A percentile compares a stretch with the other conserved stretches of the same genome.
phyloP scores from a whole-genome alignment of 2,888 invertebrate genomes.

The Polietes domitor region DNA sequence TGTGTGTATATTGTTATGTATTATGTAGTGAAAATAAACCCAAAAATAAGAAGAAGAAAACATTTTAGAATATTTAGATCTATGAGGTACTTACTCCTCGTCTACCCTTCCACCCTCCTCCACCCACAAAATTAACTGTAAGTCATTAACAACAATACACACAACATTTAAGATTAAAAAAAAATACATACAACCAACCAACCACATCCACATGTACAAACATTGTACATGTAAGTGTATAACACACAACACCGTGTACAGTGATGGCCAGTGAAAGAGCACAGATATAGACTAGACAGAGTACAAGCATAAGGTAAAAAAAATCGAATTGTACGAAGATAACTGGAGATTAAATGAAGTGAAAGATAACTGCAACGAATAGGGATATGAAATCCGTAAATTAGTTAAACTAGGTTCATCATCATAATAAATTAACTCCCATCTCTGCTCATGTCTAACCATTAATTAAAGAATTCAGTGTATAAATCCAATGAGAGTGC shows the following conservation, averaged over 20 bases:
- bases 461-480: too few relatives aligned
- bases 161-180: not conserved
- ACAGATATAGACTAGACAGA: not conserved
- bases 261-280: not conserved
- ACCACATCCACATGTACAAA: too few relatives aligned
- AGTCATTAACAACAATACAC: conserved; percentile 1
- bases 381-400: too few relatives aligned
- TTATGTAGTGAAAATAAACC: conserved; percentile 43
- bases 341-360: too few relatives aligned
- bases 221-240: too few relatives aligned
- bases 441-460: too few relatives aligned
- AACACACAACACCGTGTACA: not conserved
- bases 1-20: conserved; percentile 58
- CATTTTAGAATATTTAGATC: conserved; percentile 56
- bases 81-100: not conserved
- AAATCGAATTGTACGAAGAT: too few relatives aligned
- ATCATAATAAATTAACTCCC: too few relatives aligned
- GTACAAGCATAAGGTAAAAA: not conserved
- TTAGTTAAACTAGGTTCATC: too few relatives aligned
- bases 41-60: conserved; percentile 28
- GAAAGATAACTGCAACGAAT: too few relatives aligned
- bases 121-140: conserved; percentile 14
- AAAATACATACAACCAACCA: not conserved
- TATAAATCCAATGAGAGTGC: too few relatives aligned
- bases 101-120: not conserved